phyloP scores from a whole-genome alignment of 2,888 invertebrate species.

The Drosophila putrida region DNA sequence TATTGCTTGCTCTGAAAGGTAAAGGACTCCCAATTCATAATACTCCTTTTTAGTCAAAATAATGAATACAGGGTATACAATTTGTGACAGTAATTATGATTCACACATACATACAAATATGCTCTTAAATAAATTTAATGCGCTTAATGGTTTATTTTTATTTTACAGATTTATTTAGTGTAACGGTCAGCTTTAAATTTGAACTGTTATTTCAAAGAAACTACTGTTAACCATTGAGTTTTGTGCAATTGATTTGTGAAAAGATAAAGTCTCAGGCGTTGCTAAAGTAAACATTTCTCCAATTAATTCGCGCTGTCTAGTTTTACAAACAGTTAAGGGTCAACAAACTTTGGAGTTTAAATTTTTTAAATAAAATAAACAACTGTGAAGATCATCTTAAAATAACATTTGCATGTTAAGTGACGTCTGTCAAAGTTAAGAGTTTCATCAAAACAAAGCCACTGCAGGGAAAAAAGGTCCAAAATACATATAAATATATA shows the following conservation, averaged over 20 bases:
- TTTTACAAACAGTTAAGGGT: slow-evolving; percentile 7
- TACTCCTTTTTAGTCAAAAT: not conserved
- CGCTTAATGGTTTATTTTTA: slow-evolving; percentile 27
- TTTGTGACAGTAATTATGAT: slow-evolving; percentile 39
- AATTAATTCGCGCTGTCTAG: slow-evolving; percentile 3
- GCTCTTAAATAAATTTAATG: slow-evolving; percentile 33
- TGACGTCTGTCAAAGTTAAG: not conserved
- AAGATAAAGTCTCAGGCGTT: not conserved
- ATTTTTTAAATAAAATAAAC: slow-evolving; percentile 1
- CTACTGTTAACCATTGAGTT: not conserved
- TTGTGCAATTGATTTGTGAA: slow-evolving; percentile 3
- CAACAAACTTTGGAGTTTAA: slow-evolving; percentile 20
- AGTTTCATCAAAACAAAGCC: too few species aligned
- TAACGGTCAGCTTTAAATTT: slow-evolving; percentile 6
- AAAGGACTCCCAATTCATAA: too few species aligned
- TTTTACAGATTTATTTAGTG: slow-evolving; percentile 5
- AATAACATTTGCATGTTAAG: not conserved
- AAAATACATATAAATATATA: too few species aligned
- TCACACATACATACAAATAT: slow-evolving; percentile 14
- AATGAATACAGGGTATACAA: not conserved
- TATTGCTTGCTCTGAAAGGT: not conserved
- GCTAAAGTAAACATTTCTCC: not conserved
- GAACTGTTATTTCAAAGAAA: not conserved
- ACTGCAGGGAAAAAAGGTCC: too few species aligned
- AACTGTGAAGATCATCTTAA: not conserved